These are phyloP conservation scores for Theristicus caerulescens DNA, from an alignment of 2,113 vertebrate genomes.

Conservation along the genomic window DNA sequence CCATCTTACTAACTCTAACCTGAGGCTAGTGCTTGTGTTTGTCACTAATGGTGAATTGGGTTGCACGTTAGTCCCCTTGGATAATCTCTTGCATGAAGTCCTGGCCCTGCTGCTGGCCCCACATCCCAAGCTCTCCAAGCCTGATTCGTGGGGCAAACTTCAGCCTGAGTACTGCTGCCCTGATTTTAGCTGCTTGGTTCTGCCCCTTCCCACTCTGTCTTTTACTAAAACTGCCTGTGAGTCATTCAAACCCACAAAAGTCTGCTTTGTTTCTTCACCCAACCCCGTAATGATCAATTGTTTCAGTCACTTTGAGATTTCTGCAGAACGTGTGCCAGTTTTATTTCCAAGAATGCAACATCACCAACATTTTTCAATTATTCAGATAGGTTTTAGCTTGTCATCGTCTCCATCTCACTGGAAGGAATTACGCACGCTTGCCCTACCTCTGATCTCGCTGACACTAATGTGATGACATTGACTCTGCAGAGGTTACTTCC, in stretches of 20 bases:
- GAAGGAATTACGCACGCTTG: neutral
- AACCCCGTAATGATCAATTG: constrained; percentile 31
- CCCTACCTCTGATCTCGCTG: constrained; percentile 11
- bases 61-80: neutral
- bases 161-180: neutral
- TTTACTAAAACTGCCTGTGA: neutral
- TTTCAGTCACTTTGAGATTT: neutral
- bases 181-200: neutral
- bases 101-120: accelerated
- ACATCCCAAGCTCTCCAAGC: neutral
- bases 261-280: neutral
- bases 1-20: neutral
- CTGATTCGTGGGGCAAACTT: neutral
- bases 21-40: neutral
- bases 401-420: constrained; percentile 14
- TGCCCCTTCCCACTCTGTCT: neutral
- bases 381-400: constrained; percentile 46
- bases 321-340: constrained; percentile 25
- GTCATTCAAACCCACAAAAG: neutral
- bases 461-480: constrained; percentile 31
- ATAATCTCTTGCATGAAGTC: neutral
- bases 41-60: neutral
- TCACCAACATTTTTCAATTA: constrained; percentile 46
- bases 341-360: constrained; percentile 40
- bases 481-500: neutral